Conservation (phyloP, 2,797 vertebrate genomes). For the Fringilla coelebs region DNA sequence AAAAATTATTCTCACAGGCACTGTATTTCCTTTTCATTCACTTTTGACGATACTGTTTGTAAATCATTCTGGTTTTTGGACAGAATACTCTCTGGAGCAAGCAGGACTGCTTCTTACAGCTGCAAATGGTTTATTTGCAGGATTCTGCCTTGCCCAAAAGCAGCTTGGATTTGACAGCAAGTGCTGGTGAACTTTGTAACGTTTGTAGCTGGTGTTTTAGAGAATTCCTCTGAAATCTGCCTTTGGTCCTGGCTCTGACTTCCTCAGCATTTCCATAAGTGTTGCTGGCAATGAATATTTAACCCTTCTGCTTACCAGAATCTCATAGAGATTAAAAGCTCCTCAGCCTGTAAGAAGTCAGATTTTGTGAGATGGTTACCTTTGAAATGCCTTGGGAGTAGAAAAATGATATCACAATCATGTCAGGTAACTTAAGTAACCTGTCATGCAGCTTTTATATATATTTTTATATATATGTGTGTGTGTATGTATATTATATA, state of each 20-base stretch:
- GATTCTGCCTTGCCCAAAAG: slow-evolving; percentile 20
- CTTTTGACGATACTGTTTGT: neutral
- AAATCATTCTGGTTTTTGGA: neutral
- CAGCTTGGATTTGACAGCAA: slow-evolving; percentile 38
- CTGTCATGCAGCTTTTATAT: neutral
- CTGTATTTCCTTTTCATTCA: slow-evolving; percentile 12
- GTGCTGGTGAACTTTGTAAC: neutral
- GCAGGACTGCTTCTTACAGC: slow-evolving; percentile 1
- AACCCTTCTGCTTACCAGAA: slow-evolving; percentile 20
- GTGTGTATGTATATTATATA: too few relatives aligned
- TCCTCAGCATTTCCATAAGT: neutral
- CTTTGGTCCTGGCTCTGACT: slow-evolving; percentile 3
- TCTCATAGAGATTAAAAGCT: neutral
- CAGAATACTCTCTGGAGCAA: slow-evolving; percentile 2
- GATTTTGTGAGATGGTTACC: neutral
- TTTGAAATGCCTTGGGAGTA: neutral
- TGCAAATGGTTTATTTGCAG: slow-evolving; percentile 24
- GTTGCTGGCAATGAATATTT: slow-evolving; percentile 1
- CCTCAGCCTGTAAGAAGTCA: neutral
- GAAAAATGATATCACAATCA: neutral
- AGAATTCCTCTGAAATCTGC: slow-evolving; percentile 29
- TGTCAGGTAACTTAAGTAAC: neutral
- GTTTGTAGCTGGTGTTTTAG: neutral
- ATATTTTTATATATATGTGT: too few relatives aligned
- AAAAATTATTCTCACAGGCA: neutral